Evolutionary conservation across 2,113 vertebrate genomes (phyloP).

Genomic region (Trematomus loennbergii): DNA sequence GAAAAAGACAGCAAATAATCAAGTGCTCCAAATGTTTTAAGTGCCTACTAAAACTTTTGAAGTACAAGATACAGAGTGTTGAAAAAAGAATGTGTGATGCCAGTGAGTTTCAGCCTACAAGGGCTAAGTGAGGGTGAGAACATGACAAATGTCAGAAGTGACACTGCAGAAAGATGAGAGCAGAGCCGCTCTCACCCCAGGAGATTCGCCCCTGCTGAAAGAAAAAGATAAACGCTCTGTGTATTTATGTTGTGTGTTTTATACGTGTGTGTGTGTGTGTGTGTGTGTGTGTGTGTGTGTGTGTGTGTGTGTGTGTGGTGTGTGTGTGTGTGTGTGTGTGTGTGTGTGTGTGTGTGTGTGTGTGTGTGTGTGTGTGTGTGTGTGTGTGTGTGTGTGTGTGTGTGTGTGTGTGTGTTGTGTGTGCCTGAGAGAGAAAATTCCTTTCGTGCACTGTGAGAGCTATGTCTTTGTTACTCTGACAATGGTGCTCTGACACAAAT

Average conservation of each 20-base stretch:
- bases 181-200: conserved; percentile 59
- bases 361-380: conserved; percentile 57
- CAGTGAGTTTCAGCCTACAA: conserved; percentile 26
- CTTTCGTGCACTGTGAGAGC: conserved; percentile 61
- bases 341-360: conserved; percentile 1
- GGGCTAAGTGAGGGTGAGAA: conserved; percentile 59
- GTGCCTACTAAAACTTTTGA: conserved; percentile 25
- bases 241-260: conserved; percentile 60
- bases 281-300: conserved; percentile 23
- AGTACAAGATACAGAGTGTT: conserved; percentile 7
- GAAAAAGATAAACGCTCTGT: conserved; percentile 69
- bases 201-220: conserved; percentile 67
- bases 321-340: conserved; percentile 41
- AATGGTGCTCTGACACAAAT: conserved; percentile 73
- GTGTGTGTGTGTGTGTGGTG: too few relatives aligned
- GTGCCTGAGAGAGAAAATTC: conserved; percentile 58
- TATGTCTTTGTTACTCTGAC: conserved; percentile 76
- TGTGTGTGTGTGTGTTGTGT: conserved; percentile 33
- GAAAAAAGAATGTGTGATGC: conserved; percentile 9
- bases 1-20: conserved; percentile 9
- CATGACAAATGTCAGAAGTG: conserved; percentile 71
- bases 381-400: not conserved
- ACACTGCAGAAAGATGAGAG: conserved; percentile 71
- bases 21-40: conserved; percentile 14
- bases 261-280: not conserved